A percentile compares a stretch with the other conserved stretches of the same genome.
These are phyloP conservation scores for Cerastoderma edule DNA, from an alignment of 2,888 invertebrate species.

Conservation along the genomic window DNA sequence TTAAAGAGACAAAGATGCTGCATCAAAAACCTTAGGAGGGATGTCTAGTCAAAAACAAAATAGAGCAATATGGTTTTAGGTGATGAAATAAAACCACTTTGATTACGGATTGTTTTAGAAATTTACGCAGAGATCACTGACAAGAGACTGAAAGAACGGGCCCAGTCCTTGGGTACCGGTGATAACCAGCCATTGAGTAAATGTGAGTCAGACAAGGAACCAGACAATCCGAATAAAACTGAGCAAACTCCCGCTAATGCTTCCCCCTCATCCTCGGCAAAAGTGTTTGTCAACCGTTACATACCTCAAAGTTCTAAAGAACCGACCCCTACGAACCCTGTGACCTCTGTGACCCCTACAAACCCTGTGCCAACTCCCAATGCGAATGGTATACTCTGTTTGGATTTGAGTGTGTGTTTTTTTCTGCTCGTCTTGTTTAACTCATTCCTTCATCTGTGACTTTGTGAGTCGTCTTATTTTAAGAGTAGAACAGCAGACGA, in stretches of 20 bases:
- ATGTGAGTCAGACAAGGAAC: slow-evolving; percentile 45
- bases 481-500: too few relatives aligned
- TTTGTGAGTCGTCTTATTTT: too few relatives aligned
- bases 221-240: slow-evolving; percentile 21
- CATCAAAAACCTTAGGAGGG: too few relatives aligned
- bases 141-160: slow-evolving; percentile 31
- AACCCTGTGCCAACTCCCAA: too few relatives aligned
- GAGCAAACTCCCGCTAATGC: slow-evolving; percentile 17
- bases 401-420: slow-evolving; percentile 12
- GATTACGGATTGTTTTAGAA: slow-evolving; percentile 48
- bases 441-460: too few relatives aligned
- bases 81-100: too few relatives aligned
- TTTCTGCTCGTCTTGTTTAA: slow-evolving; percentile 3
- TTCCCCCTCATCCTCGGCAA: slow-evolving; percentile 26
- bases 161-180: slow-evolving; percentile 8
- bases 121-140: slow-evolving; percentile 54
- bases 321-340: slow-evolving; percentile 1
- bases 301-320: slow-evolving; percentile 35
- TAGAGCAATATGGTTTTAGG: too few relatives aligned
- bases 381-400: slow-evolving; percentile 10
- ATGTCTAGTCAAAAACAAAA: too few relatives aligned
- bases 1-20: too few relatives aligned
- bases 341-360: too few relatives aligned
- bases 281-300: slow-evolving; percentile 49
- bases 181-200: slow-evolving; percentile 15